phyloP scores from a whole-genome alignment of 2,797 vertebrate species.

The Aselliscus stoliczkanus region DNA sequence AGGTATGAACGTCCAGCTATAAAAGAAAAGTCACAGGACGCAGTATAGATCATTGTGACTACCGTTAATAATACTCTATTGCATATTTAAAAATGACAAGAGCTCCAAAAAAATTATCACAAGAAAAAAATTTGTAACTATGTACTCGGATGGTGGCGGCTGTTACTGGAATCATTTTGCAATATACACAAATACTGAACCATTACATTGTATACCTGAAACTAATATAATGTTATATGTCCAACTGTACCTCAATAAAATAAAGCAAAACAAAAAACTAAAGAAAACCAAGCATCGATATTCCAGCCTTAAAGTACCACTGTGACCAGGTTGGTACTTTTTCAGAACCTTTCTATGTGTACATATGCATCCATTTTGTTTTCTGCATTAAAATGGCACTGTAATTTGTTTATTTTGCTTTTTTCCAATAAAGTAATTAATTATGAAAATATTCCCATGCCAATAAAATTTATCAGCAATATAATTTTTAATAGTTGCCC shows the following conservation, averaged over 20 bases:
- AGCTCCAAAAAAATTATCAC: background rate
- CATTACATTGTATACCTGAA: background rate
- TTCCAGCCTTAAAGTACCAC: background rate
- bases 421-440: background rate
- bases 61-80: background rate
- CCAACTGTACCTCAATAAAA: background rate
- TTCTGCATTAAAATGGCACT: background rate
- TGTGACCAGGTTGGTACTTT: background rate
- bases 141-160: background rate
- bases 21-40: background rate
- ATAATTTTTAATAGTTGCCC: background rate
- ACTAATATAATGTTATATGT: background rate
- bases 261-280: background rate
- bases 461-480: background rate
- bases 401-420: slow-evolving; percentile 17
- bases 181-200: background rate
- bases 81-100: background rate
- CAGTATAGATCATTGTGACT: background rate
- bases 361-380: background rate
- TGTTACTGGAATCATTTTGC: background rate
- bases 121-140: background rate
- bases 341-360: background rate
- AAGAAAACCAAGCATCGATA: background rate
- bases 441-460: background rate
- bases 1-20: background rate